phyloP scores from a whole-genome alignment of 2,888 invertebrate genomes.

The Heliconius hortense region DNA sequence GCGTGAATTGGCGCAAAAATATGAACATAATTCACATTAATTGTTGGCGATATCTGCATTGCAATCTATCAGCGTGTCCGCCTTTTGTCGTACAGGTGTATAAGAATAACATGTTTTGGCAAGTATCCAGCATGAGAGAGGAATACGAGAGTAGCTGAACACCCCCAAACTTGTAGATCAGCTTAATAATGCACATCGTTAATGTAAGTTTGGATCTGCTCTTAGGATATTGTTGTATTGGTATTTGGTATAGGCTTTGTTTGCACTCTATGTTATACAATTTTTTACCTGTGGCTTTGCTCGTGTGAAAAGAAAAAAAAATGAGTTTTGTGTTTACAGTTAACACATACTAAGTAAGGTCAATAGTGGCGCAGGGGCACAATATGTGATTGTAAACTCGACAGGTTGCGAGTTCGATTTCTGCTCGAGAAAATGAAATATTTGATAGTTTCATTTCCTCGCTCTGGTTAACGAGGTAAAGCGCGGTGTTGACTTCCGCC shows the following conservation, averaged over 20 bases:
- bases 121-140: not conserved
- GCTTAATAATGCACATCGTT: conserved; percentile 23
- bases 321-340: not conserved
- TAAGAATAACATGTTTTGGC: conserved; percentile 27
- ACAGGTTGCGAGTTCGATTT: no score
- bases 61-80: not conserved
- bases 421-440: no score
- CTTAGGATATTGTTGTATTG: conserved; percentile 18
- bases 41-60: conserved; percentile 5
- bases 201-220: conserved; percentile 10
- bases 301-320: not conserved
- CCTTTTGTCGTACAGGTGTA: conserved; percentile 14
- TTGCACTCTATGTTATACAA: not conserved
- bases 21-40: not conserved
- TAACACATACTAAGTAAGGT: not conserved
- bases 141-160: conserved; percentile 12
- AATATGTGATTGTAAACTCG: no score
- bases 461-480: no score
- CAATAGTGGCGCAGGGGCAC: no score
- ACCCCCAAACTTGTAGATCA: conserved; percentile 6
- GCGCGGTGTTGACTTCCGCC: no score
- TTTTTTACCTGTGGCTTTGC: not conserved
- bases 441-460: no score
- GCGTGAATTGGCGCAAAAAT: not conserved
- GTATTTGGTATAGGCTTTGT: not conserved